Conservation (phyloP, 1,140 invertebrate species). For the Drosophila novamexicana region DNA sequence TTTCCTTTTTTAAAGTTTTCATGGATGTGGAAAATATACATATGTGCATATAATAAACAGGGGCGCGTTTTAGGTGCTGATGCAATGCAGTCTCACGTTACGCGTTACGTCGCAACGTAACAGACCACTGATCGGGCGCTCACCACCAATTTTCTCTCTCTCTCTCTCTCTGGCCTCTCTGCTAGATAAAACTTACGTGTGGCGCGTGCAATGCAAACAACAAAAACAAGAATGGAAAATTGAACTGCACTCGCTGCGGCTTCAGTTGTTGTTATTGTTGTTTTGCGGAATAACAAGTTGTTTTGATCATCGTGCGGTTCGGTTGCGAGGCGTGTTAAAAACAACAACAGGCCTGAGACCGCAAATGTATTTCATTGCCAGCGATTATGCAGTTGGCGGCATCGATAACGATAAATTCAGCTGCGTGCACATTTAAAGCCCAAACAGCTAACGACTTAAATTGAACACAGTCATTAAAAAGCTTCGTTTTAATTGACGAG, state of each 20-base stretch:
- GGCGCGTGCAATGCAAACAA: conserved; percentile 43
- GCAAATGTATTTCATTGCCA: conserved; percentile 79
- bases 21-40: conserved; percentile 66
- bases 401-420: conserved; percentile 64
- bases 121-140: neutral
- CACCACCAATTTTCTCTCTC: neutral
- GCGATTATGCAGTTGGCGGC: conserved; percentile 43
- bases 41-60: neutral
- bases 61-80: conserved; percentile 22
- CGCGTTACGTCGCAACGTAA: conserved; percentile 36
- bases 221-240: conserved; percentile 32
- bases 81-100: conserved; percentile 38
- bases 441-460: conserved; percentile 48
- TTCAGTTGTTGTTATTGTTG: conserved; percentile 40
- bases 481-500: conserved; percentile 63
- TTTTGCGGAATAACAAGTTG: conserved; percentile 75
- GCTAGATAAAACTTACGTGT: conserved; percentile 53
- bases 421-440: conserved; percentile 64
- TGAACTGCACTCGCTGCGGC: conserved; percentile 53
- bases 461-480: conserved; percentile 59
- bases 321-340: conserved; percentile 56
- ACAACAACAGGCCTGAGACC: conserved; percentile 41
- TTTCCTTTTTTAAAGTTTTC: conserved; percentile 54
- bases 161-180: conserved; percentile 9
- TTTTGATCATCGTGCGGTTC: conserved; percentile 64